Evolutionary conservation across 1,140 invertebrate species (phyloP).

Genomic region (Drosophila tropicalis): DNA sequence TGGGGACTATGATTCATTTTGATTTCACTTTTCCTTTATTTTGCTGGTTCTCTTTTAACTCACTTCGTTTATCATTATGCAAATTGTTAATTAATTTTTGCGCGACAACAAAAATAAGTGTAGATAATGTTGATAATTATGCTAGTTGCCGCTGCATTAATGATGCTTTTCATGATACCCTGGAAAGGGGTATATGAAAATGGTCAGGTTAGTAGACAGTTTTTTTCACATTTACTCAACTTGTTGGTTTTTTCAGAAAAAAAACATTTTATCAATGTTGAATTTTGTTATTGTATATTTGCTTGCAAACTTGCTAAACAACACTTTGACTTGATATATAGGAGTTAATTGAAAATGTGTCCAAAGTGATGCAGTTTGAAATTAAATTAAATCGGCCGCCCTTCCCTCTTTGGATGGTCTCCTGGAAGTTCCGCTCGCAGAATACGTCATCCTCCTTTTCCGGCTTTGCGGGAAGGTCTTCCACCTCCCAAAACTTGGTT

Average conservation of each 20-base stretch:
- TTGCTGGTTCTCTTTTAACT: conserved; percentile 42
- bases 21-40: conserved; percentile 48
- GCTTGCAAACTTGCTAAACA: no score
- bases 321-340: not conserved
- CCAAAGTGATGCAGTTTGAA: conserved; percentile 21
- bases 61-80: conserved; percentile 66
- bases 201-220: conserved; percentile 8
- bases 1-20: conserved; percentile 74
- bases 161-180: not conserved
- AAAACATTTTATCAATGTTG: no score
- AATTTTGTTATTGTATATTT: no score
- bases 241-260: no score
- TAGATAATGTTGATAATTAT: conserved; percentile 62
- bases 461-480: no score
- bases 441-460: no score
- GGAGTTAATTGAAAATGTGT: conserved; percentile 57
- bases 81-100: conserved; percentile 72
- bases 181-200: not conserved
- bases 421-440: no score
- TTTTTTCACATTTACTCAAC: no score
- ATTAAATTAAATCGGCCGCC: no score
- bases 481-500: no score
- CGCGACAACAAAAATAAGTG: conserved; percentile 21
- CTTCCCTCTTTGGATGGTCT: no score
- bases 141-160: conserved; percentile 41